Conservation (phyloP, 2,113 vertebrate species). For the Muntiacus muntjak region DNA sequence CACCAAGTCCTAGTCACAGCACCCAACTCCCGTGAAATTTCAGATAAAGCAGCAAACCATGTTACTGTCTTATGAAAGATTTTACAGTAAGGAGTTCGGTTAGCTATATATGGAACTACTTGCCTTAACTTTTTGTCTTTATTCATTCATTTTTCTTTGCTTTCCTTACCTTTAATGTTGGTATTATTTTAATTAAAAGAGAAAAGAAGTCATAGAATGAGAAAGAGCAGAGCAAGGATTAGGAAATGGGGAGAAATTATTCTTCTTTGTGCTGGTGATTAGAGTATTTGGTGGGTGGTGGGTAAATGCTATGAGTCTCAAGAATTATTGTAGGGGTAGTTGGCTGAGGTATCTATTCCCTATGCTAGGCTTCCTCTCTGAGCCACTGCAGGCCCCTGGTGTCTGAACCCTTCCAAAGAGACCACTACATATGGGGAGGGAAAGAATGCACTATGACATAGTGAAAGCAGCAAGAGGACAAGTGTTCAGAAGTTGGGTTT, state of each 20-base stretch:
- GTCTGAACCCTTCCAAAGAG: not conserved
- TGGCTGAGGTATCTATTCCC: not conserved
- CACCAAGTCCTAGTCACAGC: not conserved
- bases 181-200: not conserved
- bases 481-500: not conserved
- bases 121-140: not conserved
- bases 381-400: not conserved
- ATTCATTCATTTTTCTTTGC: not conserved
- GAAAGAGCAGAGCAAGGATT: not conserved
- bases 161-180: not conserved
- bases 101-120: not conserved
- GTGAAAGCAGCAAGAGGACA: not conserved
- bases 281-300: not conserved
- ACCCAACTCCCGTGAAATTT: slow-evolving; percentile 25
- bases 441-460: not conserved
- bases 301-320: not conserved
- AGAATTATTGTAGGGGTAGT: not conserved
- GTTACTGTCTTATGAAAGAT: not conserved
- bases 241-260: not conserved
- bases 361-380: not conserved
- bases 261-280: not conserved
- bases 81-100: not conserved
- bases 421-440: not conserved
- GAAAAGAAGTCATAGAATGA: not conserved
- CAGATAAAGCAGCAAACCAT: not conserved